Evolutionary conservation across 2,113 vertebrate species (phyloP).

Genomic region (Leucoraja erinaceus): DNA sequence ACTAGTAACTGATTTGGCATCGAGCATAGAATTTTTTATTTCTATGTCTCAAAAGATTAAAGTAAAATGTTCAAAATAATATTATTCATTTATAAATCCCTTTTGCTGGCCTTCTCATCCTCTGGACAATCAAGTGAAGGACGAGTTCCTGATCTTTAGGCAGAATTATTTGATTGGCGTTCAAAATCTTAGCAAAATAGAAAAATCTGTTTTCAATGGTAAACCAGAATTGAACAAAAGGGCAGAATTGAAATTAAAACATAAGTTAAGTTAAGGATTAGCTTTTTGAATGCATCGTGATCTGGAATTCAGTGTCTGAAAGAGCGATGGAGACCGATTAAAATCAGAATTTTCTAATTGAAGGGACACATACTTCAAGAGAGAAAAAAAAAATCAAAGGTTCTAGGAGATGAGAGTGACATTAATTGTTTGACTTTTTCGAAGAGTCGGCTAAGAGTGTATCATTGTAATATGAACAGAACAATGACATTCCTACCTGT

Average conservation of each 20-base stretch:
- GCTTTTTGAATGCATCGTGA: neutral
- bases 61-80: neutral
- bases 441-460: neutral
- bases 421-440: neutral
- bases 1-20: too few relatives aligned
- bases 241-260: neutral
- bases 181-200: neutral
- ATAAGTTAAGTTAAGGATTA: neutral
- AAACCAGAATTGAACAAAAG: neutral
- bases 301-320: constrained; percentile 7
- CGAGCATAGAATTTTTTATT: too few relatives aligned
- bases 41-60: too few relatives aligned
- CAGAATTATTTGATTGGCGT: neutral
- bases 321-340: neutral
- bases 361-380: neutral
- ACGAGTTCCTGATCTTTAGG: neutral
- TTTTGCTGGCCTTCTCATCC: neutral
- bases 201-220: neutral
- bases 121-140: neutral
- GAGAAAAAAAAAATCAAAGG: too few relatives aligned
- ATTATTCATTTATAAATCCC: neutral
- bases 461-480: too few relatives aligned
- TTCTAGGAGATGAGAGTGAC: neutral
- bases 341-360: neutral
- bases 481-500: too few relatives aligned